Base-by-base conservation (phyloP, 2,113 vertebrate genomes). In the Psephotus haematonotus region DNA sequence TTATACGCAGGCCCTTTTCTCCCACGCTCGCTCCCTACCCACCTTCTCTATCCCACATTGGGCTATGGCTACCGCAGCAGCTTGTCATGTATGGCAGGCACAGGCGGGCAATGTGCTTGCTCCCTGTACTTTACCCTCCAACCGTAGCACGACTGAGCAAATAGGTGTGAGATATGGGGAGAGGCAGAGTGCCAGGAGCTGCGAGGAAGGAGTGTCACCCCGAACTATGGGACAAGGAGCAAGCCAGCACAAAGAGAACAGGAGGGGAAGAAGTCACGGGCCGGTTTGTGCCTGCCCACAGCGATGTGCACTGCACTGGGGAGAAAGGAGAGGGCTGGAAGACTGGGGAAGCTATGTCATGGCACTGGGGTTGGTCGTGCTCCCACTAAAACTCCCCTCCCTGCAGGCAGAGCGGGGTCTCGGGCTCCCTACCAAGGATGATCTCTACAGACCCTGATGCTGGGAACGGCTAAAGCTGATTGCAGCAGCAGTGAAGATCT, bases 1-100 rank as follows among this genome's bases (percentile, higher is more conserved):
- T 72, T n/a, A n/a, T 74, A 35, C 63, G 10, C 64, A 74, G 68
- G 85, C 37, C 62, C 67, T 93, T 95, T 89, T 90, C 96, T 96
- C 92, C 93, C 87, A 95, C 78, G 78, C 80, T 90, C 24, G 1
- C 53, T 52, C 75, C 46, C 72, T 68, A 35, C 72, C 72, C 11
- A 10, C 88, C 84, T 85, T 55, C 47, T 68, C 86, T 47, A 3
- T 39, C 82, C 80, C 69, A 60, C 5, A 3, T 37, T 55, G 3
- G 1, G 62, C 59, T 18, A 6, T 0, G 76, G 92, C 93, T 47
- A 17, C 33, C 3, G 6, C 3, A 1, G 55, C 72, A 41, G 78
- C 52, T 70, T 4, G 59, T n/a, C 59, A 43, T 59, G 22, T 24
- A 59, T 24, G 65, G 50, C 18, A 60, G 22, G 71, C 77, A 5